Base-by-base conservation (phyloP, 2,888 invertebrate species). In the Heteromurus nitidus region DNA sequence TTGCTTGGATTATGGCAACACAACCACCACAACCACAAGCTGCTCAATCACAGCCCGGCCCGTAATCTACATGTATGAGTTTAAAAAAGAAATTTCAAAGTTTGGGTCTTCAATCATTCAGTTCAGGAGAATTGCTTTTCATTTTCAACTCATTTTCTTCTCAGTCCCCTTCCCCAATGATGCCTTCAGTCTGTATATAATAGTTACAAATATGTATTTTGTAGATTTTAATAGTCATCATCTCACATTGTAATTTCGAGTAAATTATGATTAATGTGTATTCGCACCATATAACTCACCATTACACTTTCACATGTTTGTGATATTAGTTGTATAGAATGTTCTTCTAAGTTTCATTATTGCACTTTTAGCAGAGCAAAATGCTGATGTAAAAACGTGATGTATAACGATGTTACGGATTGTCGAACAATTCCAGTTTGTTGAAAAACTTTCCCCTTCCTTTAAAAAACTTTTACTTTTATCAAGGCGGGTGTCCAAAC, bases 1-100 rank as follows among this genome's bases (percentile, higher is more conserved):
- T 87, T 69, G 87, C 87, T 72, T 87, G 87, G 87, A 86, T 87
- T 60, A 85, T 87, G 85, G 86, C 86, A 53, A 67, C 84, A 24
- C 84, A 86, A 69, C 75, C 84, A 47, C 30, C 69, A 30, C 72
- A 73, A 58, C 16, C 80, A 9, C 84, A 84, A 64, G 73, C 82
- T 28, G 72, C 77, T 76, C 80, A 81, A 75, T 65, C 84, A 62
- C 81, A 81, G 70, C 72, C 80, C 74, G 80, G 75, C 68, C 76
- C 82, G 69, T 80, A 75, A 80, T n/a, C n/a, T n/a, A n/a, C n/a
- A n/a, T n/a, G n/a, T n/a, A n/a, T n/a, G n/a, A n/a, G n/a, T n/a
- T n/a, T n/a, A n/a, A n/a, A n/a, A n/a, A n/a, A n/a, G n/a, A n/a
- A n/a, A n/a, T n/a, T n/a, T n/a, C n/a, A n/a, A n/a, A n/a, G n/a